Conservation (phyloP, 2,113 vertebrate genomes). For the Platanista minor region DNA sequence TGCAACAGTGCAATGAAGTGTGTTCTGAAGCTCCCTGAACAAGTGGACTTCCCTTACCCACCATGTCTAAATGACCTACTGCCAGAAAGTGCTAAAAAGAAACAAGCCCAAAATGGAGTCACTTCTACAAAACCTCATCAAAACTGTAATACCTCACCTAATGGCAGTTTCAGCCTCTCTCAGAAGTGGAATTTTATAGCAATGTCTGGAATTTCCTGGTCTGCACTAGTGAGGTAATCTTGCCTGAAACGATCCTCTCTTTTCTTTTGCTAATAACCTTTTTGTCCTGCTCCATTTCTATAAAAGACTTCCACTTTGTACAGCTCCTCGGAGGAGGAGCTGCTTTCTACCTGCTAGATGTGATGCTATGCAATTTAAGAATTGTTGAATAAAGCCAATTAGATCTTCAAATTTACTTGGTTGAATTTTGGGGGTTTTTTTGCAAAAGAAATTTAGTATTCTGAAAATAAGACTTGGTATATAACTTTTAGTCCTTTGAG, state of each 20-base stretch:
- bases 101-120: background rate
- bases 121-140: background rate
- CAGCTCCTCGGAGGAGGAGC: background rate
- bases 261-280: background rate
- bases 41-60: background rate
- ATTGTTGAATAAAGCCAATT: background rate
- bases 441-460: background rate
- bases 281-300: background rate
- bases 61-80: background rate
- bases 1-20: background rate
- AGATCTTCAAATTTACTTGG: background rate
- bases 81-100: conserved; percentile 1
- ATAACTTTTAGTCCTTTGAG: background rate
- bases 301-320: background rate
- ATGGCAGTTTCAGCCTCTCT: background rate
- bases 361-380: background rate
- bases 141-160: background rate
- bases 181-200: background rate
- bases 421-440: background rate
- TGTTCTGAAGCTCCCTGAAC: background rate
- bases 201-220: background rate
- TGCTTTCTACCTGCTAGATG: background rate
- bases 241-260: background rate
- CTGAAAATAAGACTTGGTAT: conserved; percentile 27
- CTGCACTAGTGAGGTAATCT: background rate